Conservation (phyloP, 2,797 vertebrate species). For the Neosilurus mollespiculum region DNA sequence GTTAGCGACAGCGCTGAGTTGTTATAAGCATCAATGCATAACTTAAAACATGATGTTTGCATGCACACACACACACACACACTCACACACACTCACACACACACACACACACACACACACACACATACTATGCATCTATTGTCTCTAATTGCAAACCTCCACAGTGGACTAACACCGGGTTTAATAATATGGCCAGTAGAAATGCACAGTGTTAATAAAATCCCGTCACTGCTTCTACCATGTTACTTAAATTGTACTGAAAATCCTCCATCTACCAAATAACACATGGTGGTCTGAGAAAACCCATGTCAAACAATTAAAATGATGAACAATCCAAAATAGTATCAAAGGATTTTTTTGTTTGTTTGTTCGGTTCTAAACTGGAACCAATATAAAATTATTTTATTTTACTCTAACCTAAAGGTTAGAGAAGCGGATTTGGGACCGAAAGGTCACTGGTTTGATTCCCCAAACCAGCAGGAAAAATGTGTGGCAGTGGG, state of each 20-base stretch:
- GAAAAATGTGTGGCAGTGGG: too few species aligned
- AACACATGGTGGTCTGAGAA: background rate
- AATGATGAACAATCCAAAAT: background rate
- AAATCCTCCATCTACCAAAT: background rate
- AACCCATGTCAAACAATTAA: background rate
- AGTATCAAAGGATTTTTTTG: background rate
- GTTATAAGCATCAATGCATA: background rate
- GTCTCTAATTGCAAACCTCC: background rate
- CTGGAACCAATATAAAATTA: too few species aligned
- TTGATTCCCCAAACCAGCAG: too few species aligned
- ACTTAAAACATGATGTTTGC: too few species aligned
- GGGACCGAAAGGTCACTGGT: too few species aligned
- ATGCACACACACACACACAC: too few species aligned
- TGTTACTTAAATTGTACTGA: background rate
- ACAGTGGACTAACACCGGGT: background rate
- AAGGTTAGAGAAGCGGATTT: too few species aligned
- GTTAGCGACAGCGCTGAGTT: background rate
- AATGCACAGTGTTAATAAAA: constrained; percentile 11
- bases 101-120: background rate
- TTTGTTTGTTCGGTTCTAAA: too few species aligned
- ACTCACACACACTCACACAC: background rate
- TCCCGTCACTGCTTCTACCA: background rate
- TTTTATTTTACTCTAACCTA: too few species aligned
- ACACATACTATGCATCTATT: background rate
- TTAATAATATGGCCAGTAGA: background rate